Evolutionary conservation across 2,113 vertebrate species (phyloP), one percentile per base, ranked within the genome.

Genomic region (Buteo buteo): DNA sequence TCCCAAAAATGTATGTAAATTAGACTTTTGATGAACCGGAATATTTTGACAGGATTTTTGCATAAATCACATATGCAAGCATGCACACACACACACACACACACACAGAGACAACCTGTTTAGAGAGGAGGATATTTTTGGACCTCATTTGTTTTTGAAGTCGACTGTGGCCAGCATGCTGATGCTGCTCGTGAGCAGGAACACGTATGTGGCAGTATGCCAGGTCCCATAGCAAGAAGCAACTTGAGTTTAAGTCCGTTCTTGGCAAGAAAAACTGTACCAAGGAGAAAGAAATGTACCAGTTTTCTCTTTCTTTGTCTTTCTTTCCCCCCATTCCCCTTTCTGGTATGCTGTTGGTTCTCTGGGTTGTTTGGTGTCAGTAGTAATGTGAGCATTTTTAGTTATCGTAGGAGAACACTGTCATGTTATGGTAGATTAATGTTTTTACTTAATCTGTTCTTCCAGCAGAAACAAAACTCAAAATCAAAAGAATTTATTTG

Each of bases 1-100:
- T 95, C 92, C 85, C 92, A 93, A 95, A 97, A 98, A 96, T 95
- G 32, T 82, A 97, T 97, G 97, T 83, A 97, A 97, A 97, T 98
- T 93, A 96, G 58, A 88, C 80, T 97, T 98, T 94, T 97, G 96
- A 97, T 97, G 88, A 97, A 97, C 54, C 65, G 79, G 95, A 98
- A 94, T 97, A 96, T 97, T 97, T 95, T 97, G 97, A 97, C 81
- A 96, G 55, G 57, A 86, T 83, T 93, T 97, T 95, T 98, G 93
- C 96, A 97, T 96, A 97, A 97, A 97, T 97, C 85, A 92, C 47
- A 85, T 24, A 57, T 82, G 64, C n/a, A 58, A 25, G 40, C 66
- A 47, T 52, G 25, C 42, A 16, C 42, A 16, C 42, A 44, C 32
- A 24, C 66, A 73, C 34, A 87, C 77, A 79, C 31, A 64, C 5